Percentiles rank a stretch among this genome's conserved stretches.
phyloP scores from a whole-genome alignment of 2,797 vertebrate genomes.

The Serranus cabrilla region DNA sequence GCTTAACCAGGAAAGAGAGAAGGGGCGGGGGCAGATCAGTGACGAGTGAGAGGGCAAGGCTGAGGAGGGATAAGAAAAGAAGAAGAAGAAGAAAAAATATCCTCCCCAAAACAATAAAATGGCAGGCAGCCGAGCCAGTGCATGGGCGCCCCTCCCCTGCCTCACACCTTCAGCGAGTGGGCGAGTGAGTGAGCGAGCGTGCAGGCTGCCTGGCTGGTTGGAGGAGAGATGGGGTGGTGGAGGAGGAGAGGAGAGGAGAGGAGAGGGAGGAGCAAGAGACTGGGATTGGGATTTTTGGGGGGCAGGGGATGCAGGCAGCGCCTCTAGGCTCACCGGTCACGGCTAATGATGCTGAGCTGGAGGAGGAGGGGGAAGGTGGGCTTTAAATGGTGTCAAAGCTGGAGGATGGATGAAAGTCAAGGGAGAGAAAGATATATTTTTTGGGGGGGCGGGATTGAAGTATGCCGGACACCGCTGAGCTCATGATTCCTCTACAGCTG shows the following conservation, averaged over 20 bases:
- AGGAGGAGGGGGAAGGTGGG: constrained; percentile 16
- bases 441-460: constrained; percentile 2
- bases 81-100: constrained; percentile 29
- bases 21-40: constrained; percentile 55
- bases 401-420: constrained; percentile 1
- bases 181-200: constrained; percentile 22
- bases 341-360: constrained; percentile 60
- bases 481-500: constrained; percentile 39
- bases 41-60: constrained; percentile 52
- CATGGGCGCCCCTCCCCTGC: constrained; percentile 51
- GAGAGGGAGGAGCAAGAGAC: constrained; percentile 51
- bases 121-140: constrained; percentile 56
- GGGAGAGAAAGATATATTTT: background rate
- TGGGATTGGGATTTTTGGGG: constrained; percentile 38
- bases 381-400: constrained; percentile 29
- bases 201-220: constrained; percentile 27
- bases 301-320: constrained; percentile 33
- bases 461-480: constrained; percentile 3
- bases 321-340: constrained; percentile 59
- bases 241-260: constrained; percentile 30
- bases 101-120: constrained; percentile 76
- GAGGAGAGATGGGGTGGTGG: constrained; percentile 38
- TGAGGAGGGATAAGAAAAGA: constrained; percentile 37
- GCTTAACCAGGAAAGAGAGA: constrained; percentile 46
- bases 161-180: constrained; percentile 51